Conservation (phyloP, 2,797 vertebrate species). For the Momotus momota region DNA sequence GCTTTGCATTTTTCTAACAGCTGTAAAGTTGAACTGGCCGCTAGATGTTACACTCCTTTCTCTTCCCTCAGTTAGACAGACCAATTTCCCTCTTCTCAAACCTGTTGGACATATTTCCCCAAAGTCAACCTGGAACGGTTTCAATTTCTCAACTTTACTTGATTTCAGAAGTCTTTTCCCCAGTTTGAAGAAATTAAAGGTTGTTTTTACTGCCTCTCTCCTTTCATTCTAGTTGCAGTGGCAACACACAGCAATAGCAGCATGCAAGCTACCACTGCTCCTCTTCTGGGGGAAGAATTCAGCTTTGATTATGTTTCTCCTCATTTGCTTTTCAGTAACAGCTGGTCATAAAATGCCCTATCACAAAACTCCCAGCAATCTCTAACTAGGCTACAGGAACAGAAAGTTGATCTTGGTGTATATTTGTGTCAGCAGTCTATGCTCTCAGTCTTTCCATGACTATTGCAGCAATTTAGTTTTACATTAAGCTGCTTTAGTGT, state of each 20-base stretch:
- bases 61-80: neutral
- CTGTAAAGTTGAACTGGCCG: neutral
- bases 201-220: neutral
- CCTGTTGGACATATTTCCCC: neutral
- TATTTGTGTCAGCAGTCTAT: neutral
- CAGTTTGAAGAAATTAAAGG: neutral
- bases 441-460: neutral
- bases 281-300: neutral
- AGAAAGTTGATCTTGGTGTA: neutral
- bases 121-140: neutral
- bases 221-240: neutral
- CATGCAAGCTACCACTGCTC: neutral
- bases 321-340: neutral
- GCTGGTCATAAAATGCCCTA: neutral
- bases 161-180: neutral
- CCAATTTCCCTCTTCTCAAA: neutral
- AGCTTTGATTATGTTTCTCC: neutral
- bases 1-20: neutral
- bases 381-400: neutral
- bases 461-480: neutral
- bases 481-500: neutral
- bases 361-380: neutral
- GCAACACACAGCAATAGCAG: neutral
- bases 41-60: neutral
- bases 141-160: neutral